Base-by-base conservation (phyloP, 1,140 invertebrate genomes). In the Drosophila triauraria region DNA sequence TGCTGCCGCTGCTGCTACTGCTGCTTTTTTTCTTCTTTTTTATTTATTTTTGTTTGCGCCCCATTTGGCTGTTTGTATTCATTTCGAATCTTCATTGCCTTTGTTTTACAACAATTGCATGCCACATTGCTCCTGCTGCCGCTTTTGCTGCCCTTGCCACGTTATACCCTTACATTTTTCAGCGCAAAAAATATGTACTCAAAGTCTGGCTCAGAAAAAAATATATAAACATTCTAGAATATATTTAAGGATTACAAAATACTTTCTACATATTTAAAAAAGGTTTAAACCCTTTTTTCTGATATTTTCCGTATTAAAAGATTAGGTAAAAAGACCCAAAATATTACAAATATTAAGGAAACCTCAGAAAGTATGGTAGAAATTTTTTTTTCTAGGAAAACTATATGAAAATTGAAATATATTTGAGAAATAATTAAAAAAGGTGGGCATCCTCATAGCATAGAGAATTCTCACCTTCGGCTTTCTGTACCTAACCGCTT, bases 91-190 rank as follows among this genome's bases (percentile, higher is more conserved):
- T 88, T 88, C 85, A 90, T 88, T 78, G 74, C 81, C 81, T 84
- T 88, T 88, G 81, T 85, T 88, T 90, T 88, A 88, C 78, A 88
- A 84, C 85, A 88, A 88, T 87, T 84, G 83, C 83, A 87, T 77
- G 82, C 69, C 75, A 57, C 75, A 68, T 60, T 75, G 68, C 46
- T 76, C 32, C 44, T 72, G 77, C 61, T 56, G 46, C 35, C 23
- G 67, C 38, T 42, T 13, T 38, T 15, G 32, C 9, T 35, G 68
- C 25, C 32, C 20, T 32, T 72, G 44, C n/a, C 15, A 3, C 2
- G 20, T 4, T 5, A 50, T 72, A 60, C 69, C 67, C 69, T 72
- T 10, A 30, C 63, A 8, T 10, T 12, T 35, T 68, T 10, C 6
- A 23, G 23, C 8, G 38, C 13, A 5, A 20, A 10, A 20, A 3